Conservation (phyloP, 1,140 invertebrate genomes). For the Episyrphus balteatus region DNA sequence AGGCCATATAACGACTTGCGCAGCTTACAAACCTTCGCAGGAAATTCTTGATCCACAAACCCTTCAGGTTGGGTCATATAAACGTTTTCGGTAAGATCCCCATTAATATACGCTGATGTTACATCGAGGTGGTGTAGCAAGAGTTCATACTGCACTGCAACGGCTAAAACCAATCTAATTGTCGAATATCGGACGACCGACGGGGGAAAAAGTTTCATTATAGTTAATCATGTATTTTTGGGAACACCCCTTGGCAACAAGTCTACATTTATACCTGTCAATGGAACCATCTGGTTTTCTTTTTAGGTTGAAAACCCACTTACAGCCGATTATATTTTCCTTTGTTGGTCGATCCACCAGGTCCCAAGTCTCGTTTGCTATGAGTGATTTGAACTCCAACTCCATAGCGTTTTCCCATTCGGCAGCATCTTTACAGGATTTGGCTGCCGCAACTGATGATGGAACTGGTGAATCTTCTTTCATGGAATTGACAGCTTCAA, state of each 20-base stretch:
- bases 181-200: constrained; percentile 23
- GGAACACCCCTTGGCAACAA: constrained; percentile 32
- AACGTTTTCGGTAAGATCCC: constrained; percentile 34
- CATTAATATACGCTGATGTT: constrained; percentile 38
- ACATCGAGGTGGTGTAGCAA: constrained; percentile 32
- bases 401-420: no score
- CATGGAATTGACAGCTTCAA: background rate
- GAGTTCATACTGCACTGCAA: constrained; percentile 25
- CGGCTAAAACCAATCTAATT: constrained; percentile 31
- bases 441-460: no score
- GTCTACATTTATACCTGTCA: constrained; percentile 25
- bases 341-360: background rate
- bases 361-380: no score
- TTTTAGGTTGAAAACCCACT: background rate
- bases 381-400: no score
- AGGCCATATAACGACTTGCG: constrained; percentile 20
- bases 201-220: constrained; percentile 32
- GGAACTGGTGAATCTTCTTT: no score
- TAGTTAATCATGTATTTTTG: constrained; percentile 32
- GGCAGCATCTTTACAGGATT: no score
- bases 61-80: constrained; percentile 35
- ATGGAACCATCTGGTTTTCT: background rate
- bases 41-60: constrained; percentile 12
- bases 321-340: no score
- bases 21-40: constrained; percentile 5